A percentile compares a stretch with the other conserved stretches of the same genome.
phyloP scores from a whole-genome alignment of 1,140 invertebrate species.

The Listronotus bonariensis region DNA sequence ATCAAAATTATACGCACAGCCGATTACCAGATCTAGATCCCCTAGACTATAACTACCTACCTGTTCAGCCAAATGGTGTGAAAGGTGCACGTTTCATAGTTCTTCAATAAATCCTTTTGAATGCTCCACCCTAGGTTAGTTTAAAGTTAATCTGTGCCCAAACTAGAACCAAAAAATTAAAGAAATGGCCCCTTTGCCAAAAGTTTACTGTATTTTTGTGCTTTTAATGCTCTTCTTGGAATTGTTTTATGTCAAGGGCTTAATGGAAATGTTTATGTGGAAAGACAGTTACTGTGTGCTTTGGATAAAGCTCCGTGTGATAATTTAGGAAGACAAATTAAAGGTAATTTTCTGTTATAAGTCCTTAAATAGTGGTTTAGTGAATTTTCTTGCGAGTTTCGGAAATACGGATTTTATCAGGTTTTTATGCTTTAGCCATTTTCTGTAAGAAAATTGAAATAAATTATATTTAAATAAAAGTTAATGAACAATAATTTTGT shows the following conservation, averaged over 20 bases:
- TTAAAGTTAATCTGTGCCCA: slow-evolving; percentile 2
- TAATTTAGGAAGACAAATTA: slow-evolving; percentile 56
- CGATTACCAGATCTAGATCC: no score
- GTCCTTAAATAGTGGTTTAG: no score
- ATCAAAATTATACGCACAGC: no score
- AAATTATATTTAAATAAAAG: no score
- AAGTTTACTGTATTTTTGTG: slow-evolving; percentile 8
- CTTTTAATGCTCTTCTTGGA: slow-evolving; percentile 6
- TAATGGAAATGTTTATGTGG: slow-evolving; percentile 43
- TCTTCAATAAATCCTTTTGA: slow-evolving; percentile 1
- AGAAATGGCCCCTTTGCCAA: slow-evolving; percentile 1
- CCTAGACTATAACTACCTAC: slow-evolving; percentile 11
- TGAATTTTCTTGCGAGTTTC: no score
- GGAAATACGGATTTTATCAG: no score
- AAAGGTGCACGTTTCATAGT: slow-evolving; percentile 2
- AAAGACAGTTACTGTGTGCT: slow-evolving; percentile 58
- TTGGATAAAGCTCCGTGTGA: slow-evolving; percentile 59
- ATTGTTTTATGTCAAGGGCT: slow-evolving; percentile 12
- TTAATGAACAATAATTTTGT: no score
- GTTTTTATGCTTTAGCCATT: no score
- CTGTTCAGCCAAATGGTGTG: slow-evolving; percentile 2
- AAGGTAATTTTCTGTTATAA: slow-evolving; percentile 50
- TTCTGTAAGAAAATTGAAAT: no score
- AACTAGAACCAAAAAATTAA: slow-evolving; percentile 4
- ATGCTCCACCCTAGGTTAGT: slow-evolving; percentile 6